Conservation (phyloP, 2,113 vertebrate genomes). For the Copsychus sechellarum region DNA sequence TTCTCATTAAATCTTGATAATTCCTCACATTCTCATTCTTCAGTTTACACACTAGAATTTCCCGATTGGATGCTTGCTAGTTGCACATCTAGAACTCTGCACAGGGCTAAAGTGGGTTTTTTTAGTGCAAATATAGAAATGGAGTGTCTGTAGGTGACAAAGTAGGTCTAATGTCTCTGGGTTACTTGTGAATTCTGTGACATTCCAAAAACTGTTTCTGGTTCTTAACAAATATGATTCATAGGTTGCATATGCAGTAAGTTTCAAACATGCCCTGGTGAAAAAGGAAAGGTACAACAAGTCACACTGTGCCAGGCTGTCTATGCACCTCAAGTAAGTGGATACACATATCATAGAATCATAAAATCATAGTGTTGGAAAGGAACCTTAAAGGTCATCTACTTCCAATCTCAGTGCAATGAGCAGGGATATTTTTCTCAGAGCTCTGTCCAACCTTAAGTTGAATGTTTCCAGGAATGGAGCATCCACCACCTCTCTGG, state of each 20-base stretch:
- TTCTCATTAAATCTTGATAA: background rate
- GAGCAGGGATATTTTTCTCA: background rate
- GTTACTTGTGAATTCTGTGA: background rate
- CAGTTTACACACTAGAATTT: background rate
- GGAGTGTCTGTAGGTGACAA: background rate
- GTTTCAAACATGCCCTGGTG: background rate
- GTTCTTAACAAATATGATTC: background rate
- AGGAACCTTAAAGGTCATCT: background rate
- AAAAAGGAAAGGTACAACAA: background rate
- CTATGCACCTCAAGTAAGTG: background rate
- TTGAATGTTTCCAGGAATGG: background rate
- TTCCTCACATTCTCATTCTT: background rate
- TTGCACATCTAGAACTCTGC: background rate
- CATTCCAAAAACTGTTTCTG: background rate
- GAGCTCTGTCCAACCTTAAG: background rate
- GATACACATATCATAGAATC: background rate
- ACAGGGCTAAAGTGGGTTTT: rapidly evolving
- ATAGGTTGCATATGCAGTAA: background rate
- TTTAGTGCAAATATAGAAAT: background rate
- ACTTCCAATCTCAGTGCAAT: background rate
- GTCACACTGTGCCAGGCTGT: background rate
- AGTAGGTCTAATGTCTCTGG: background rate
- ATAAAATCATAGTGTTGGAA: background rate
- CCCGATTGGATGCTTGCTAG: background rate
- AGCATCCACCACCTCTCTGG: background rate